Base-by-base conservation (phyloP, 1,140 invertebrate species). In the Lamellibrachia luymesi region DNA sequence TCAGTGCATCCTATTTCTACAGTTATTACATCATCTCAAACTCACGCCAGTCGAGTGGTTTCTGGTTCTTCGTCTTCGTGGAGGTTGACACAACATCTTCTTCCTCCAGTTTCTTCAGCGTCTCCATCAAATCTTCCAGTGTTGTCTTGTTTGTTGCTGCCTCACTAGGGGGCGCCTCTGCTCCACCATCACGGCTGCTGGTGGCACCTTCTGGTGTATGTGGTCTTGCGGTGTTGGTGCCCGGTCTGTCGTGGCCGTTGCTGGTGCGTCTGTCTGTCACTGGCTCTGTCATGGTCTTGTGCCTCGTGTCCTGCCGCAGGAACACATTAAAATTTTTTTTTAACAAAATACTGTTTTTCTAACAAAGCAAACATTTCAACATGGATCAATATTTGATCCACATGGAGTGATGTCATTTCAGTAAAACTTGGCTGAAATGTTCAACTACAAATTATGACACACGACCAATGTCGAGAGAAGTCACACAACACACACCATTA, bases 71-170 rank as follows among this genome's bases (percentile, higher is more conserved):
- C 52, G 95, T 94, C 91, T 92, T 92, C 92, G n/a, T 17, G 10
- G 95, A 93, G 8, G 94, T 25, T 50, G 90, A 93, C 22, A 96
- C 93, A 27, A 95, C 94, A 91, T 96, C 96, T 49, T 96, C 96
- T 91, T 95, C 96, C 93, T 96, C 96, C 89, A 96, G 93, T 92
- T 96, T 95, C 92, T 95, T 96, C 89, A 96, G 94, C 8, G 96
- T 96, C 92, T 95, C 95, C 94, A 96, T 94, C 22, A 96, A 94
- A 92, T 96, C 96, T 92, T 96, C 95, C 10, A 96, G 94, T 50
- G 96, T 96, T 10, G 95, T 95, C 92, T 95, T 95, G 91, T 52
- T 92, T 10, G 50, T 92, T 50, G 92, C 50, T 13, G 92, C 6
- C 52, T 51, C 50, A n/a, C 92, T 92, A 80, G 6, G 0, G 17